These are phyloP conservation scores for Agelas oroides DNA, from an alignment of 37 sponge, comb jelly and placozoan species.

Conservation along the genomic window DNA sequence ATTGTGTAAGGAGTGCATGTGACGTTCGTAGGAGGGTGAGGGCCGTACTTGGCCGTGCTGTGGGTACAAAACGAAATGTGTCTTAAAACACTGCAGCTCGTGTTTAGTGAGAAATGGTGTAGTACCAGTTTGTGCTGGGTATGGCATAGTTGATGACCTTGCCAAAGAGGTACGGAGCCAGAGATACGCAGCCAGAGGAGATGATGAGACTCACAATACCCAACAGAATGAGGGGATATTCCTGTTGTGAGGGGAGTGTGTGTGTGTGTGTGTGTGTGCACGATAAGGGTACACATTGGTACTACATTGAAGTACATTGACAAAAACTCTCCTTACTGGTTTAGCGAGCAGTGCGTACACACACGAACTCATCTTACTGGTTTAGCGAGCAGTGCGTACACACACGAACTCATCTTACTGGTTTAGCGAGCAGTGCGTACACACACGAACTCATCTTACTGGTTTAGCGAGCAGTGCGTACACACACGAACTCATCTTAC, in stretches of 20 bases:
- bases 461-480: slow-evolving; percentile 53
- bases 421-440: slow-evolving; percentile 48
- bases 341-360: slow-evolving; percentile 39
- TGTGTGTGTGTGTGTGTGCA: too few relatives aligned
- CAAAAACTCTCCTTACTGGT: slow-evolving; percentile 40
- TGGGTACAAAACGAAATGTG: background rate
- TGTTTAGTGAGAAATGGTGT: too few relatives aligned
- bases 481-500: slow-evolving; percentile 30
- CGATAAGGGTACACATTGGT: too few relatives aligned
- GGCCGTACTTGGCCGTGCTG: background rate
- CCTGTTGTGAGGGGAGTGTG: slow-evolving; percentile 60
- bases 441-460: slow-evolving; percentile 24
- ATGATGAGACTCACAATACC: slow-evolving; percentile 61
- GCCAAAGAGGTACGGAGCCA: slow-evolving; percentile 83
- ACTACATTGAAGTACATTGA: too few relatives aligned
- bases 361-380: slow-evolving; percentile 42
- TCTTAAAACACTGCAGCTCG: background rate
- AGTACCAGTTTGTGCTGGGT: slow-evolving; percentile 48
- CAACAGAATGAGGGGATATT: slow-evolving; percentile 59
- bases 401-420: slow-evolving; percentile 33
- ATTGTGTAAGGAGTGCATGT: slow-evolving; percentile 7
- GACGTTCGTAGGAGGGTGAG: background rate
- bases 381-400: slow-evolving; percentile 40
- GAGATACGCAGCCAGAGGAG: slow-evolving; percentile 33
- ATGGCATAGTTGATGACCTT: slow-evolving; percentile 72